Conservation (phyloP, 2,888 invertebrate genomes). For the Beris chalybata region DNA sequence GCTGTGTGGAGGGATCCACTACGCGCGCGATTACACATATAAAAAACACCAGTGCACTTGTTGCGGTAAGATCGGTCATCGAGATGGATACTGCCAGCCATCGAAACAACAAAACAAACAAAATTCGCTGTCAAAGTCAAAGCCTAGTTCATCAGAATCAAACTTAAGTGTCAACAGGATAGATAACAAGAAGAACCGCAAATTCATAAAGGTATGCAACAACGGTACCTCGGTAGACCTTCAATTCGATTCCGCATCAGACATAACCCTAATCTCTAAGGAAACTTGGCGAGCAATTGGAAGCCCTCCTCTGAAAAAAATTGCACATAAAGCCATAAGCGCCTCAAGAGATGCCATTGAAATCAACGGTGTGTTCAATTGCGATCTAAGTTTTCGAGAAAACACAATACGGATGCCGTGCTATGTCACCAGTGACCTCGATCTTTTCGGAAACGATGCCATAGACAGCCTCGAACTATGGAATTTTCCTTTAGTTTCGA, state of each 20-base stretch:
- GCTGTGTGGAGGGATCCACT: not conserved
- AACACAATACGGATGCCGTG: not conserved
- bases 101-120: not conserved
- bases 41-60: not conserved
- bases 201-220: not conserved
- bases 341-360: not conserved
- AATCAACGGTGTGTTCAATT: not conserved
- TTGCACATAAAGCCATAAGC: not conserved
- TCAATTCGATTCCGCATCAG: slow-evolving; percentile 9
- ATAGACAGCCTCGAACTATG: not conserved
- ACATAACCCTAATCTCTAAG: not conserved
- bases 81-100: not conserved
- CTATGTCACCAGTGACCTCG: not conserved
- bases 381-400: not conserved
- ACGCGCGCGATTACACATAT: not conserved
- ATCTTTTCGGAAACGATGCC: slow-evolving; percentile 6
- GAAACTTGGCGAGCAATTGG: not conserved
- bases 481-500: not conserved
- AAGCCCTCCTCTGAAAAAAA: not conserved
- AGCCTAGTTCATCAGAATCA: not conserved
- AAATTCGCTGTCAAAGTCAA: not conserved
- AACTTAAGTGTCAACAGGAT: not conserved
- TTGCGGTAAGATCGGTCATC: not conserved
- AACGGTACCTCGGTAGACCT: no score
- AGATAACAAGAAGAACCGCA: not conserved